Conservation (phyloP, 1,140 invertebrate species). For the Penaeus indicus region DNA sequence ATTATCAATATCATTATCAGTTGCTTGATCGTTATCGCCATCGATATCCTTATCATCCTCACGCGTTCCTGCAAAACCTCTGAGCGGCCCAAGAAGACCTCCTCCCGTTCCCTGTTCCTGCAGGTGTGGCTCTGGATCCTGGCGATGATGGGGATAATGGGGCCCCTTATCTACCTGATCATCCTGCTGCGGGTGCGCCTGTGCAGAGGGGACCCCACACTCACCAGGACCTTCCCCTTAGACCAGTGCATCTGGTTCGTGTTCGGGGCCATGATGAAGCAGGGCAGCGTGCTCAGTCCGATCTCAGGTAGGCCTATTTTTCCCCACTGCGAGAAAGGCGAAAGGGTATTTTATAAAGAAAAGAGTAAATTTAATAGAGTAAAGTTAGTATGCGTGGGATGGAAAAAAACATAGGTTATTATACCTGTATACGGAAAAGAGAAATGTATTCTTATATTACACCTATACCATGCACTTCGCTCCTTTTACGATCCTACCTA, state of each 20-base stretch:
- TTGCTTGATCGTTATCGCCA: background rate
- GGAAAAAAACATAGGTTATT: background rate
- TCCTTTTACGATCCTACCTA: no score
- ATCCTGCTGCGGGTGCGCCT: constrained; percentile 77
- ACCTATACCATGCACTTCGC: no score
- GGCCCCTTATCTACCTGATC: constrained; percentile 83
- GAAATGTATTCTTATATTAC: background rate
- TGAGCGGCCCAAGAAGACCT: no score
- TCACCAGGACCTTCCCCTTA: constrained; percentile 76
- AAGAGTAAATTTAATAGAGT: background rate
- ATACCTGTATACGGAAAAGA: background rate
- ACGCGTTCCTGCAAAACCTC: no score
- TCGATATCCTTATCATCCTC: no score
- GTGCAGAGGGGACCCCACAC: constrained; percentile 71
- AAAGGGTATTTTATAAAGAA: no score
- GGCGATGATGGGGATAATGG: constrained; percentile 79
- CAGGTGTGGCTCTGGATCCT: constrained; percentile 85
- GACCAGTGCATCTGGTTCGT: constrained; percentile 86
- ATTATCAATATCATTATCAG: no score
- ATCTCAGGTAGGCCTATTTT: constrained; percentile 76
- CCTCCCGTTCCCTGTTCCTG: no score
- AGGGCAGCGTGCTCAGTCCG: constrained; percentile 84
- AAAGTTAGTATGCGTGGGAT: background rate
- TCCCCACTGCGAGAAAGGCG: background rate
- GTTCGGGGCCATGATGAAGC: constrained; percentile 88